Evolutionary conservation across 2,888 invertebrate genomes (phyloP).

Genomic region (Campopleginae sp.): DNA sequence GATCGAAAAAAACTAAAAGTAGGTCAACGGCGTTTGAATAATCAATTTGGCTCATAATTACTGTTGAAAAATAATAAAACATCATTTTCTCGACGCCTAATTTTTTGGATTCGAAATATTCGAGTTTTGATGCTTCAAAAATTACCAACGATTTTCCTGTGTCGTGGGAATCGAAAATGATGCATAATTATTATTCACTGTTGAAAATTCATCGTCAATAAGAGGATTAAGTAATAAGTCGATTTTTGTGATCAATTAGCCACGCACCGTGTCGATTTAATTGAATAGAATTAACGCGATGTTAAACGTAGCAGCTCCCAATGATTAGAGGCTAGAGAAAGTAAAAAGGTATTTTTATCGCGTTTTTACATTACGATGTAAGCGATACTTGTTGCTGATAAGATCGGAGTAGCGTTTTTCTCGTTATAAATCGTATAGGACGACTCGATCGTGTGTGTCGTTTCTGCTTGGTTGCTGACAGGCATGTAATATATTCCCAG

Average conservation of each 20-base stretch:
- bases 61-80: neutral
- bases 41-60: too few relatives aligned
- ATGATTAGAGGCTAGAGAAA: conserved; percentile 35
- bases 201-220: neutral
- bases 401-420: conserved; percentile 48
- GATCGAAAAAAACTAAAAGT: neutral
- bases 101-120: neutral
- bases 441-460: conserved; percentile 10
- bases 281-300: conserved; percentile 3
- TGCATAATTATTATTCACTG: neutral
- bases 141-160: neutral
- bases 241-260: neutral
- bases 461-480: conserved; percentile 48
- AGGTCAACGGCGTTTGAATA: neutral
- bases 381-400: conserved; percentile 62
- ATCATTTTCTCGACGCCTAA: neutral
- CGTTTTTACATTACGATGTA: conserved; percentile 46
- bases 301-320: conserved; percentile 4
- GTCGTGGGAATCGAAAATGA: neutral
- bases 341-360: conserved; percentile 31
- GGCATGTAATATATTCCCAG: conserved; percentile 45
- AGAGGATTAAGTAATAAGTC: neutral
- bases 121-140: neutral
- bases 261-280: neutral
- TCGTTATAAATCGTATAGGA: conserved; percentile 31